A percentile compares a stretch with the other conserved stretches of the same genome.
phyloP scores from a whole-genome alignment of 2,113 vertebrate genomes.

The Corvus cornix region DNA sequence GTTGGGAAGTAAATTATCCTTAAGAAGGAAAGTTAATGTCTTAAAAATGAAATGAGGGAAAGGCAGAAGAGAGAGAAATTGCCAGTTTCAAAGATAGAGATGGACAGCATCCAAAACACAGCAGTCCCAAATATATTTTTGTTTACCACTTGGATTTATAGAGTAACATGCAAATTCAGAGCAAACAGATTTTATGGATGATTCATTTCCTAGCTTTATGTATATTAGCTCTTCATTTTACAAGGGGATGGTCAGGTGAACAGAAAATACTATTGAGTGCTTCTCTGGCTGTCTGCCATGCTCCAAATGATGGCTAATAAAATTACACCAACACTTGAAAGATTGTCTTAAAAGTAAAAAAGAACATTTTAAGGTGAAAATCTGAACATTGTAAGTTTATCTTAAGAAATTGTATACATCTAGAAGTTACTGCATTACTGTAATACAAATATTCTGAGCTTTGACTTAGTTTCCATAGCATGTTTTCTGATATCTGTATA shows the following conservation, averaged over 20 bases:
- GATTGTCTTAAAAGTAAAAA: neutral
- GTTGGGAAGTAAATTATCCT: neutral
- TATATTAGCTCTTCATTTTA: neutral
- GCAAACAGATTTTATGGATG: neutral
- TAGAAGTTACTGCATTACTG: neutral
- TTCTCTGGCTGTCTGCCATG: constrained; percentile 9
- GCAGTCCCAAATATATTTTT: neutral
- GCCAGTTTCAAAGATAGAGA: neutral
- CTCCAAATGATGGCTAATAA: neutral
- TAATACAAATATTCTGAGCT: neutral
- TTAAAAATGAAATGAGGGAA: neutral
- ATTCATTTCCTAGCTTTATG: neutral
- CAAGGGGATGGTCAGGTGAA: neutral
- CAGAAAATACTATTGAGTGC: constrained; percentile 29
- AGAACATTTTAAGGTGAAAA: neutral
- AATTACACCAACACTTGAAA: neutral
- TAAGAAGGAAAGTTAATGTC: neutral
- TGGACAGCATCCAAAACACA: neutral
- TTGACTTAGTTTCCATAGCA: neutral
- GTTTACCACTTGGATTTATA: neutral
- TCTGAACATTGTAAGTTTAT: neutral
- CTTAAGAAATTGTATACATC: neutral
- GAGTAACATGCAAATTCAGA: neutral
- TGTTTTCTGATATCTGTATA: neutral
- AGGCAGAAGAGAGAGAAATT: neutral